Conservation (phyloP, 2,113 vertebrate species). For the Cyanocitta stelleri region DNA sequence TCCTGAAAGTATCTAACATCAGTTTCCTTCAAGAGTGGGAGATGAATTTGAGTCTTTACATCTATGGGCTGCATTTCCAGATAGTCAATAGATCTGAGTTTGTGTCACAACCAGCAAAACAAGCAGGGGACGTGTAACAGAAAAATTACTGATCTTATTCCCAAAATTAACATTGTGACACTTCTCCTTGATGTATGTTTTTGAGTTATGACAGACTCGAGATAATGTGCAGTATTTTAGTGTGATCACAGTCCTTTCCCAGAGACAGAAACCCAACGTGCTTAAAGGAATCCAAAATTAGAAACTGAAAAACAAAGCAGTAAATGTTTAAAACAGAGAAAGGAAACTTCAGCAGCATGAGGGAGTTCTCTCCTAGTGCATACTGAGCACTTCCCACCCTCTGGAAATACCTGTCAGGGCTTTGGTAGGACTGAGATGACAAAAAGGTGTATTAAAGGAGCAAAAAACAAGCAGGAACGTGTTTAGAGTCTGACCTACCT, state of each 20-base stretch:
- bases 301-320: neutral
- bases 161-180: neutral
- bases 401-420: neutral
- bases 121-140: neutral
- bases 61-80: neutral
- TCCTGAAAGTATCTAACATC: neutral
- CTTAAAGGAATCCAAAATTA: neutral
- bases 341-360: neutral
- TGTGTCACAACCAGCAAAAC: neutral
- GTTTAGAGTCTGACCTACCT: accelerated
- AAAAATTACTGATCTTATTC: neutral
- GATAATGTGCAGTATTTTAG: neutral
- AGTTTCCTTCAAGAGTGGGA: neutral
- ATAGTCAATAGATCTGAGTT: neutral
- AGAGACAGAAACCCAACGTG: neutral
- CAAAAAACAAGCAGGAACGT: neutral
- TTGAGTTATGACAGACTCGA: neutral
- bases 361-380: neutral
- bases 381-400: neutral
- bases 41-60: neutral
- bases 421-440: neutral
- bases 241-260: neutral
- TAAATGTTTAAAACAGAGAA: neutral
- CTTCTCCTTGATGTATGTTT: neutral
- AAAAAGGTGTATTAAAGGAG: neutral